Evolutionary conservation across 2,888 invertebrate species (phyloP), one percentile per base, ranked within the genome.

Genomic region (Elegia similella): DNA sequence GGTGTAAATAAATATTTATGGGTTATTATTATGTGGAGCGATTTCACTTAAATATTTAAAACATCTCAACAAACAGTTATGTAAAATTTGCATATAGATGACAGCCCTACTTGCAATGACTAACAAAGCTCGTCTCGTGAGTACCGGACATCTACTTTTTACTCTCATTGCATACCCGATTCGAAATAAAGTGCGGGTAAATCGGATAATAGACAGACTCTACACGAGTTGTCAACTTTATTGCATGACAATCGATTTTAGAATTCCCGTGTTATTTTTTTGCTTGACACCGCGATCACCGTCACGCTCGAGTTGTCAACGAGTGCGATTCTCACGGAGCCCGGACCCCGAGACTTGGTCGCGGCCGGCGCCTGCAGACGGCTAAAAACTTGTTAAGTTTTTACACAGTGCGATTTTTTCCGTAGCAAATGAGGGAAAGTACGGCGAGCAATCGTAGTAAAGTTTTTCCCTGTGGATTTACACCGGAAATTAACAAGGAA

Each of bases 231-330:
- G 79, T 80, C 77, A 80, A 73, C 66, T 67, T 64, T 72, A 68
- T 64, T 77, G 73, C 71, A 72, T 74, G 76, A 76, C 78, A 88
- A 88, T 88, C 84, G 82, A 87, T 86, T 86, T 77, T 69, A 69
- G 73, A 77, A 82, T 78, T 80, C 77, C 83, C 86, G 82, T 84
- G 82, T 78, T 78, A 74, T 67, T 83, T 86, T 79, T 80, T 81
- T 83, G 78, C 73, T 74, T 61, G 67, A 8, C 42, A 60, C 64
- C 64, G 72, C 64, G 43, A 52, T 47, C 57, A 62, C 59, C 66
- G 82, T 85, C 82, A 85, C 80, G 86, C 75, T 72, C 76, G 76
- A 80, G 67, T 72, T 73, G 77, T 70, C 76, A 73, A 67, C 70
- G 70, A 80, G 76, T 70, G 75, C 72, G 61, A 77, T 78, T 82